Evolutionary conservation across 2,888 invertebrate species (phyloP), one percentile per base, ranked within the genome.

Genomic region (Acleris sparsana): DNA sequence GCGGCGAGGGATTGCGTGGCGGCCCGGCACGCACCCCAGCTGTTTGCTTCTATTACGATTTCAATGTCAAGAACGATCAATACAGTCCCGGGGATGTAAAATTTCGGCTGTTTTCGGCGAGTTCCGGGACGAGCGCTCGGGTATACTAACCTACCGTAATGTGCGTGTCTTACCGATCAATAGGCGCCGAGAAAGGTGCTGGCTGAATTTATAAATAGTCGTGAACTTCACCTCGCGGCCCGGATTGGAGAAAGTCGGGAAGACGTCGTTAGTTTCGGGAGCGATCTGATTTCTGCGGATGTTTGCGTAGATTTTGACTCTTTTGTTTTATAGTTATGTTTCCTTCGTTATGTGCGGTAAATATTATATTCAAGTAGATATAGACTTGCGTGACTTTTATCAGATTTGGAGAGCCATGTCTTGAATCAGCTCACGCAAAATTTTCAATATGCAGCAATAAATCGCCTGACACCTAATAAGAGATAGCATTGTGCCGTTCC

Each of bases 1-100:
- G 3, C 46, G 17, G 73, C 75, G 79, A 77, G 79, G 83, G 76
- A 75, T 85, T 83, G 87, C 86, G 83, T 86, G 85, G 72, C 82
- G 83, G 80, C 74, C 75, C 80, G 78, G 80, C 82, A 85, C 89
- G 86, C 88, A 85, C 89, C 89, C 86, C 92, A 92, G 92, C 92
- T 91, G 92, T 89, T 92, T 85, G 85, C 85, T 84, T 87, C 87
- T 87, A 89, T 88, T 86, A 84, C 87, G 80, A 88, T 90, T 93
- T 91, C 92, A 93, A 93, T 92, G 92, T 93, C 93, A 92, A 91
- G 90, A 83, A 83, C 91, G 92, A 93, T 93, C 93, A 89, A 93
- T 93, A 93, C 79, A 78, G 76, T 82, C 86, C 86, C 86, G 85
- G 88, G 91, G 88, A 87, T 86, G 90, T 89, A 88, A 88, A 87